Evolutionary conservation across 53 echinoderm and acorn worm species (phyloP).

Genomic region (Antedon mediterranea): DNA sequence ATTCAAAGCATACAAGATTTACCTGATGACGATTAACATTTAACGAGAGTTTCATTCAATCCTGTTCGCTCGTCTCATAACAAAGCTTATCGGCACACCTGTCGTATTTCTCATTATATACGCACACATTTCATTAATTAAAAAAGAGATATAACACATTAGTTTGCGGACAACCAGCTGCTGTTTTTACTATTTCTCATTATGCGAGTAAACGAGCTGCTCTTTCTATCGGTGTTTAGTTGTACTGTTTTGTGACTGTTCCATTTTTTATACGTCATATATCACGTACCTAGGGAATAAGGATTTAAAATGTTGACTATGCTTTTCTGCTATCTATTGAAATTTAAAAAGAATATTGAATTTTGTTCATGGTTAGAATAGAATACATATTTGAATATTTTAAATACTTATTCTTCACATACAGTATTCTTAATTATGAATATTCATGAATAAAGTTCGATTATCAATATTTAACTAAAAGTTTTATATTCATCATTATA

Average conservation of each 20-base stretch:
- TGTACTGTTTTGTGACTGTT: neutral
- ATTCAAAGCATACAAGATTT: neutral
- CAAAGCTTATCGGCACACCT: neutral
- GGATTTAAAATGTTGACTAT: too few species aligned
- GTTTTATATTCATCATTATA: too few species aligned
- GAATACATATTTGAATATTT: too few species aligned
- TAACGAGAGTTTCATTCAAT: neutral
- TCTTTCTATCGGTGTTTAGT: neutral
- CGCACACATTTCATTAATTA: neutral
- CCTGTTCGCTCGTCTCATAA: neutral
- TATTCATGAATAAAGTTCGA: too few species aligned
- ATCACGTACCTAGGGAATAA: too few species aligned
- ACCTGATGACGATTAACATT: neutral
- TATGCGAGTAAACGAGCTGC: neutral
- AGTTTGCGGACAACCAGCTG: neutral
- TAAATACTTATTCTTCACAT: too few species aligned
- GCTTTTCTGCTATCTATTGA: too few species aligned
- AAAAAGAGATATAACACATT: neutral
- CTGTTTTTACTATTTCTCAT: neutral
- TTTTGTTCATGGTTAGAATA: too few species aligned
- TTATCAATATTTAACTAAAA: too few species aligned
- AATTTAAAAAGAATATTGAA: too few species aligned
- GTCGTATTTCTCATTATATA: neutral
- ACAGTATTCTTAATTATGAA: too few species aligned
- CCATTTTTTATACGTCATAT: too few species aligned